Conservation (phyloP, 2,797 vertebrate genomes). For the Sitta carolinensis region DNA sequence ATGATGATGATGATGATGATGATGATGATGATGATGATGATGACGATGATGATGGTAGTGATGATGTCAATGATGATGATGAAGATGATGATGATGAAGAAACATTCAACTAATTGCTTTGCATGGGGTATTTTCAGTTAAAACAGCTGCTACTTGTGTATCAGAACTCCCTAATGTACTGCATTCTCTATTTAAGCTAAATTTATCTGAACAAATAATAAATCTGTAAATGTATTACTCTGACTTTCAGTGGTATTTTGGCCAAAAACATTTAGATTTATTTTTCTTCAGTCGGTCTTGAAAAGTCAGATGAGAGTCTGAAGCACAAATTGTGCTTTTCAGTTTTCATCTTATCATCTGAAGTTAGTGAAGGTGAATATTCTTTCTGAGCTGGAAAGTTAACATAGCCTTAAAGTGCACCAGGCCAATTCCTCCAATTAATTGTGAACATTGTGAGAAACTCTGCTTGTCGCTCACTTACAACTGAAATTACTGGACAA, state of each 20-base stretch:
- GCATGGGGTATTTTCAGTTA: background rate
- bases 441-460: background rate
- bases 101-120: background rate
- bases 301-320: background rate
- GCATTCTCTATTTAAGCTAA: background rate
- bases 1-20: background rate
- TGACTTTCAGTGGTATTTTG: background rate
- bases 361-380: background rate
- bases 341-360: background rate
- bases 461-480: background rate
- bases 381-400: background rate
- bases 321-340: background rate
- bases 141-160: background rate
- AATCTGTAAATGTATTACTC: background rate
- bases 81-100: fast-evolving
- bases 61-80: no score
- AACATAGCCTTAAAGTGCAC: background rate
- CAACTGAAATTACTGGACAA: background rate
- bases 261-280: background rate
- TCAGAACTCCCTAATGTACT: background rate
- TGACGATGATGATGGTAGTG: background rate
- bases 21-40: background rate
- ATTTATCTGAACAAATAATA: background rate
- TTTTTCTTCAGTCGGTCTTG: background rate
- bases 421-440: background rate